These are phyloP conservation scores for Eristalis pertinax DNA, from an alignment of 2,888 invertebrate species.

Conservation along the genomic window DNA sequence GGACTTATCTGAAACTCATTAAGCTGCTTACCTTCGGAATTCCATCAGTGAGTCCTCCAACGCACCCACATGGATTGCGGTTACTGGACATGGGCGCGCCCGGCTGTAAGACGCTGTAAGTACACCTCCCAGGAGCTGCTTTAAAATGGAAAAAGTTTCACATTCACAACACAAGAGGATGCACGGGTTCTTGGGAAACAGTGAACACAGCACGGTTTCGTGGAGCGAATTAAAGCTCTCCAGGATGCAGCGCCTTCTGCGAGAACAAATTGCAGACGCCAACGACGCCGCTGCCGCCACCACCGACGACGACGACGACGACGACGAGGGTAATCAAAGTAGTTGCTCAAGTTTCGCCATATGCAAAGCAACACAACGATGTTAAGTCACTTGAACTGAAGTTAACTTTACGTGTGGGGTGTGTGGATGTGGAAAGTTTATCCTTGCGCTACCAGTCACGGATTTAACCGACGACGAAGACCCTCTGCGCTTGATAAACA, in stretches of 20 bases:
- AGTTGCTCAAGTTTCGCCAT: slow-evolving; percentile 66
- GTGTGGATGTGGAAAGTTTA: slow-evolving; percentile 64
- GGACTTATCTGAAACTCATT: background rate
- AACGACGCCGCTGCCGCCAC: too few relatives aligned
- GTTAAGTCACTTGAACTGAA: slow-evolving; percentile 67
- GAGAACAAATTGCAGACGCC: slow-evolving; percentile 42
- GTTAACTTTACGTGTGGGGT: slow-evolving; percentile 65
- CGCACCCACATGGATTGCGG: background rate
- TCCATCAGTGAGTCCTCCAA: background rate
- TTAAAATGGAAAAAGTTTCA: background rate
- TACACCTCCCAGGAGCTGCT: background rate
- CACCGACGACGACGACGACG: background rate
- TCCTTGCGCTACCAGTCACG: slow-evolving; percentile 44
- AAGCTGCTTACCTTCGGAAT: background rate
- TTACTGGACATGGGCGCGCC: too few relatives aligned
- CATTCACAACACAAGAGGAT: background rate
- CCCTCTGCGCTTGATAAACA: background rate
- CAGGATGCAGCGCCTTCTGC: slow-evolving; percentile 34
- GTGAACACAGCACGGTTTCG: slow-evolving; percentile 20
- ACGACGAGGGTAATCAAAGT: slow-evolving; percentile 58
- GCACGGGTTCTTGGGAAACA: slow-evolving; percentile 12
- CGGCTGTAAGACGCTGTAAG: background rate
- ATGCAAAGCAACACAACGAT: slow-evolving; percentile 61
- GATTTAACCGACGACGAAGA: background rate
- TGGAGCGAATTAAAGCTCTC: slow-evolving; percentile 52